phyloP scores from a whole-genome alignment of 2,113 vertebrate genomes.

The Hystrix brachyura region DNA sequence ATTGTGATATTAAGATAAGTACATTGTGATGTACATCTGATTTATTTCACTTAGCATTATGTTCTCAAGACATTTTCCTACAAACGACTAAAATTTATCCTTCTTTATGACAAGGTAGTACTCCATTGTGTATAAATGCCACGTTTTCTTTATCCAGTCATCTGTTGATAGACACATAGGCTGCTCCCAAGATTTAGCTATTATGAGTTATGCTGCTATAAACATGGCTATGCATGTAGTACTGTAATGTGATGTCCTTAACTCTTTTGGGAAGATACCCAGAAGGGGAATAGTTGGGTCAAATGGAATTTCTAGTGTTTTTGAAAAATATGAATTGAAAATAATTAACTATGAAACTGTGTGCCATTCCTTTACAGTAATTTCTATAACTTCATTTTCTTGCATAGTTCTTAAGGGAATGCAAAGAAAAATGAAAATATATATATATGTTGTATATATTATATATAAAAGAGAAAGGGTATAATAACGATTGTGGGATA shows the following conservation, averaged over 20 bases:
- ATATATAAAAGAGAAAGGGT: not conserved
- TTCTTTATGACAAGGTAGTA: not conserved
- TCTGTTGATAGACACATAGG: not conserved
- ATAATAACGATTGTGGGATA: not conserved
- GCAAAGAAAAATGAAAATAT: not conserved
- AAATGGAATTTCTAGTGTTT: not conserved
- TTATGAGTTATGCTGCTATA: not conserved
- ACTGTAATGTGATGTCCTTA: not conserved
- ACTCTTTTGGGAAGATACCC: not conserved
- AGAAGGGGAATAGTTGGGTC: not conserved
- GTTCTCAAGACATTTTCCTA: not conserved
- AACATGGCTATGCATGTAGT: not conserved
- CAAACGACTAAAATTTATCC: not conserved
- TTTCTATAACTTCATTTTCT: slow-evolving; percentile 15
- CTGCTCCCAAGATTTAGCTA: not conserved
- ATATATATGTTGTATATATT: not conserved
- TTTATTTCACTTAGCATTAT: not conserved
- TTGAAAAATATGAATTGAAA: not conserved
- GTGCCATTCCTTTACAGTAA: not conserved
- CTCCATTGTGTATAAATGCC: not conserved
- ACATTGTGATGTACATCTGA: not conserved
- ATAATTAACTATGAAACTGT: not conserved
- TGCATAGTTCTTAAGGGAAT: not conserved
- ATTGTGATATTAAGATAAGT: not conserved
- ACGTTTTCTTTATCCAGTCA: not conserved